Evolutionary conservation across 2,113 vertebrate genomes (phyloP).

Genomic region (Scytalopus superciliaris): DNA sequence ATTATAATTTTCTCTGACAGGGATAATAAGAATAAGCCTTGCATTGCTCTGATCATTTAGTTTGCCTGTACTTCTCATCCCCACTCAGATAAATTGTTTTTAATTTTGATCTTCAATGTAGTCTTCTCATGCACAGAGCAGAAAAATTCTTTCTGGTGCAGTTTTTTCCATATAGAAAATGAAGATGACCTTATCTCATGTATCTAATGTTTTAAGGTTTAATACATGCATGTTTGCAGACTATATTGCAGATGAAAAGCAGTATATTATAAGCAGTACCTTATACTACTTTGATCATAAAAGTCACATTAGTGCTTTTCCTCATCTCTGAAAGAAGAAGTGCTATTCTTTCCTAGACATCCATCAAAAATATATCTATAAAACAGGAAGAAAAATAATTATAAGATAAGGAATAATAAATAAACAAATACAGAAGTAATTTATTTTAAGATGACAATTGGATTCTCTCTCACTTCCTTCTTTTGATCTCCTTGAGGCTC

Average conservation of each 20-base stretch:
- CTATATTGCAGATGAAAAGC: background rate
- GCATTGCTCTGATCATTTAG: background rate
- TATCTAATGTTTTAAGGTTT: background rate
- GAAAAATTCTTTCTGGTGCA: background rate
- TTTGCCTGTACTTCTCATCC: background rate
- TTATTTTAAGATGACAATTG: constrained; percentile 9
- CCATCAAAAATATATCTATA: background rate
- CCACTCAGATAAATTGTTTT: background rate
- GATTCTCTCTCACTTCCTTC: background rate
- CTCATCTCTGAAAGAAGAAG: background rate
- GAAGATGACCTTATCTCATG: background rate
- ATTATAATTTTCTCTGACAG: background rate
- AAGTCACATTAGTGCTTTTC: background rate
- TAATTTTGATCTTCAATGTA: background rate
- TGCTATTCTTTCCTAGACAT: background rate
- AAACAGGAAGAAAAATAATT: background rate
- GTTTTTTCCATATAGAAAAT: background rate
- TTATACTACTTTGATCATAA: background rate
- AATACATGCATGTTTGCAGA: background rate
- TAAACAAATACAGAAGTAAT: constrained; percentile 12
- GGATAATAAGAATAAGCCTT: background rate
- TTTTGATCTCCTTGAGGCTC: constrained; percentile 41
- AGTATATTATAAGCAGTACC: background rate
- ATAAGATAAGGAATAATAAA: background rate
- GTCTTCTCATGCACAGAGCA: background rate